Base-by-base conservation (phyloP, 1,140 invertebrate genomes). In the Hyphantria cunea region DNA sequence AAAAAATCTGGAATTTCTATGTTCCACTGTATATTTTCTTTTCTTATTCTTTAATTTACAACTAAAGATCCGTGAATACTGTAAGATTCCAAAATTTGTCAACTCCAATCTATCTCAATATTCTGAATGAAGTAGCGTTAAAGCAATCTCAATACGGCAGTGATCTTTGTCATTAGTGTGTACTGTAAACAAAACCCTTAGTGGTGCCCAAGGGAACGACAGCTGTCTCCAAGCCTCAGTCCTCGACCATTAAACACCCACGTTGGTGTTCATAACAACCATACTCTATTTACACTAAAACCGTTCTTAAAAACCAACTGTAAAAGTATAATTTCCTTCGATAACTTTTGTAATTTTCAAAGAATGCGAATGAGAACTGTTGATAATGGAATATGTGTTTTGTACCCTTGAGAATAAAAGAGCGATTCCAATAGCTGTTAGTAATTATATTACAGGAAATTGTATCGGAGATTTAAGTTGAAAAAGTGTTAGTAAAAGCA, bases 131-230 rank as follows among this genome's bases (percentile, higher is more conserved):
- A 49, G 17, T 15, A 49, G 11, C n/a, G 6, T 10, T 33, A 50
- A 33, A 50, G 48, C 56, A 60, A 60, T 60, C 56, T 42, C 47
- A 51, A 61, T 66, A 66, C 56, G 32, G 54, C 50, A 12, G 64
- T 71, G 62, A 76, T 72, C 72, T 72, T 74, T 65, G 76, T 82
- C 80, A 86, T 88, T 84, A 89, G 76, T 82, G 70, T 64, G 58
- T 68, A 72, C 68, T 81, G 84, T 88, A 90, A 88, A 90, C 87
- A 88, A 89, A 86, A 82, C 80, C 80, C 81, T 80, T 72, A 75
- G 72, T 59, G 51, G 54, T 66, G 70, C 82, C 78, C 70, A 55
- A 62, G 83, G 82, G 80, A 78, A 39, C 78, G 78, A 87, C 87
- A 90, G 87, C 85, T 90, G 87, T 84, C 82, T 64, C 78, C 84